Percentiles rank a stretch among this genome's conserved stretches.
phyloP scores from a whole-genome alignment of 2,797 vertebrate species.

The Natrix natrix region DNA sequence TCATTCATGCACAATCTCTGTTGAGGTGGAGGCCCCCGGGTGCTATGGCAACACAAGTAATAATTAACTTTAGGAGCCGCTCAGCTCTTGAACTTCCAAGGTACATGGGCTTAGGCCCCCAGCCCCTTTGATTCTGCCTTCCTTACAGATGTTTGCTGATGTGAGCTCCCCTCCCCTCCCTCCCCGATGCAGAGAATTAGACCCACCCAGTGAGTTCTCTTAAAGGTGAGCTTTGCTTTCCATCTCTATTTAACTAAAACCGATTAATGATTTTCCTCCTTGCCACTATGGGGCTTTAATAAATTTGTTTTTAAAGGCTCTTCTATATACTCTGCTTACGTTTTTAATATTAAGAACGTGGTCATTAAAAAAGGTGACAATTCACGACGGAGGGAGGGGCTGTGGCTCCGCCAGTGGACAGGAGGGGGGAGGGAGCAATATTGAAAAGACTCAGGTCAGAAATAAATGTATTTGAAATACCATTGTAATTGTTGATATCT shows the following conservation, averaged over 20 bases:
- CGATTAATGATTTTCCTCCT: constrained; percentile 6
- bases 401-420: too few species aligned
- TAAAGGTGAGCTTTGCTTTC: background rate
- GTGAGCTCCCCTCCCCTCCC: too few species aligned
- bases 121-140: background rate
- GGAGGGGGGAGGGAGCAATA: too few species aligned
- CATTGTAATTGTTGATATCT: too few species aligned
- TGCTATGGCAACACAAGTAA: constrained; percentile 17
- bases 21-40: background rate
- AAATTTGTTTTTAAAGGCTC: too few species aligned
- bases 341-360: constrained; percentile 14
- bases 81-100: background rate
- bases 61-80: background rate
- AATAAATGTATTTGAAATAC: too few species aligned
- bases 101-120: background rate
- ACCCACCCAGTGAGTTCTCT: background rate
- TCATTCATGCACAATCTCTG: background rate
- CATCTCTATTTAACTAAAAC: background rate
- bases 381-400: too few species aligned
- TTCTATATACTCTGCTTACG: background rate
- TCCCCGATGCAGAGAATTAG: background rate
- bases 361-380: background rate
- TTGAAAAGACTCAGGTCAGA: too few species aligned
- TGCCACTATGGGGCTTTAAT: background rate
- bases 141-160: background rate